Evolutionary conservation across 2,797 vertebrate species (phyloP).

Genomic region (Pangasius sanitwongsei): DNA sequence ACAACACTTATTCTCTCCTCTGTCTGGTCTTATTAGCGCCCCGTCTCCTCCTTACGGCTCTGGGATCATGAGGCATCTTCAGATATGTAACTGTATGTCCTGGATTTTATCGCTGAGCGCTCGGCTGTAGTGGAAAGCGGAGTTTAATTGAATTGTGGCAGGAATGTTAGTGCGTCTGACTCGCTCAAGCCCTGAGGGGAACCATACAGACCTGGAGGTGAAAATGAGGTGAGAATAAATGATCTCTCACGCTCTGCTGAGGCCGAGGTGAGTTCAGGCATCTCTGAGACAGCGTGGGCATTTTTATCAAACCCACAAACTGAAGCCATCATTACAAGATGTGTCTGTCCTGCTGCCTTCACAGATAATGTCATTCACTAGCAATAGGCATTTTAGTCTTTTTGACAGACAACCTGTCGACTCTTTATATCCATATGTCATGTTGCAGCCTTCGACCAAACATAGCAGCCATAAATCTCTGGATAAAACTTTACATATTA

Average conservation of each 20-base stretch:
- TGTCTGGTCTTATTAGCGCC: neutral
- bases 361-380: neutral
- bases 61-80: slow-evolving; percentile 26
- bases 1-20: neutral
- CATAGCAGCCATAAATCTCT: neutral
- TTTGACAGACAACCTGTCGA: neutral
- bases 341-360: neutral
- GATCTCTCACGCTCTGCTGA: slow-evolving; percentile 18
- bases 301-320: neutral
- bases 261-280: slow-evolving; percentile 17
- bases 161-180: slow-evolving; percentile 12
- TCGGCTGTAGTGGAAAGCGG: slow-evolving; percentile 22
- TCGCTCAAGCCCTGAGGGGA: slow-evolving; percentile 33
- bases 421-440: neutral
- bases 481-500: neutral
- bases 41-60: neutral
- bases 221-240: slow-evolving; percentile 56
- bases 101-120: slow-evolving; percentile 35
- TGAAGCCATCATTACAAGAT: neutral
- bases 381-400: neutral
- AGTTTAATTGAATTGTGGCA: slow-evolving; percentile 47
- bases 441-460: neutral
- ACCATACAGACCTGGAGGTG: slow-evolving; percentile 35
- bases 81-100: slow-evolving; percentile 34
- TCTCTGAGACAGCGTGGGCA: neutral